A percentile compares a stretch with the other conserved stretches of the same genome.
Conservation (phyloP, 2,888 invertebrate species). For the Athalia rosae region DNA sequence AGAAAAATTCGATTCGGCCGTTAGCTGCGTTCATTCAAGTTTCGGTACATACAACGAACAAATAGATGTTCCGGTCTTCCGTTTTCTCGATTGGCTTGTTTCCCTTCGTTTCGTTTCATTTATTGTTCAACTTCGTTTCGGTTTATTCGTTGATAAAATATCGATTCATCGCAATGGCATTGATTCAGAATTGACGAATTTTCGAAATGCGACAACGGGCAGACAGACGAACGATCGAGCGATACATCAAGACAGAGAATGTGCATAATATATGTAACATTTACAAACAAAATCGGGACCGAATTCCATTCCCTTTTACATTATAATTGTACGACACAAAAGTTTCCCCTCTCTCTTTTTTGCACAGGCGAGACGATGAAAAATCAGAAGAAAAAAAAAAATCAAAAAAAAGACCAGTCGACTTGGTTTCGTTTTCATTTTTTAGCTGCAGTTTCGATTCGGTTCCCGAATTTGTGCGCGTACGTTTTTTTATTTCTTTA, state of each 20-base stretch:
- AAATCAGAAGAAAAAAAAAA: background rate
- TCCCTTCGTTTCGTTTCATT: background rate
- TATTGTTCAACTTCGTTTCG: background rate
- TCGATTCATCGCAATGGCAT: no score
- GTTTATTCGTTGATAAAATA: no score
- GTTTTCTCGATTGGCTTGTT: slow-evolving; percentile 38
- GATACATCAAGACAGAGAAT: slow-evolving; percentile 16
- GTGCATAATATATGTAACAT: slow-evolving; percentile 7
- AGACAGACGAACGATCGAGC: slow-evolving; percentile 62
- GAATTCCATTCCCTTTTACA: no score
- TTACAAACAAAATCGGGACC: background rate
- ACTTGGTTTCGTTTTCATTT: no score
- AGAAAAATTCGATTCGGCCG: no score
- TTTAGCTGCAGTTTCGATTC: no score
- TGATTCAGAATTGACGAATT: no score
- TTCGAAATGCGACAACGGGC: slow-evolving; percentile 60
- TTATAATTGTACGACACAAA: background rate
- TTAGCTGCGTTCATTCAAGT: no score
- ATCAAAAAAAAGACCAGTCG: background rate
- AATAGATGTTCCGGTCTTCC: slow-evolving; percentile 27
- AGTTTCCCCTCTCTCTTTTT: background rate
- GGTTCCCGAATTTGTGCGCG: no score
- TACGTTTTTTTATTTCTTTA: slow-evolving; percentile 51
- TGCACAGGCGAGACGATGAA: no score
- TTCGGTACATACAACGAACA: no score